Evolutionary conservation across 2,113 vertebrate genomes (phyloP), one percentile per base, ranked within the genome.

Genomic region (Cepphus grylle): DNA sequence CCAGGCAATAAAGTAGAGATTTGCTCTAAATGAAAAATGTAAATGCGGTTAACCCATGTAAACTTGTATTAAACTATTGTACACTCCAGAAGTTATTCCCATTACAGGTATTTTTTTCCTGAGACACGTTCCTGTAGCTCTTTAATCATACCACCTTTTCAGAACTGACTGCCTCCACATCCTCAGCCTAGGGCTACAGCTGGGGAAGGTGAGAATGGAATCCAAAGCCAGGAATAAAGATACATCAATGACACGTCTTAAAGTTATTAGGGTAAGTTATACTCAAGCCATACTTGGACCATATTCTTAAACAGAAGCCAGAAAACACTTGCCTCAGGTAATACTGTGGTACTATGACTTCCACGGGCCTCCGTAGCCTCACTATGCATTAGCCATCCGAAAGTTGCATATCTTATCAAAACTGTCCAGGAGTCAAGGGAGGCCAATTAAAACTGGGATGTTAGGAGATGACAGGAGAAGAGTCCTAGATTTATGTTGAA

Each of bases 301-400:
- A 20, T 34, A 66, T 43, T 78, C 45, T 83, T 67, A 42, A 53
- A 61, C 12, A 42, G 20, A 83, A 79, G 14, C 12, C 42, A 81
- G 34, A 90, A 87, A 63, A 61, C 8, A 20, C 8, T 43, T 65
- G 4, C 12, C 5, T 45, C 42, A n/a, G 12, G 20, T 88, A 62
- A 52, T 26, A 16, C 15, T 50, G 17, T 38, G 7, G 5, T 47
- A 82, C 36, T 61, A 2, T 47, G 42, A 74, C 30, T 81, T 92
- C 30, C 58, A 45, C 12, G 4, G 61, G 9, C 16, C 36, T 76
- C 32, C 52, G 59, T 34, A 3, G 1, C 72, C 36, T 62, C 43
- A 22, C 10, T 32, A 12, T 16, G 27, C 8, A 14, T 36, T 45
- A 80, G 23, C 5, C 8, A 16, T 15, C 4, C 0, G 0, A 69